phyloP scores from a whole-genome alignment of 2,888 invertebrate species.

The Diploptera punctata region DNA sequence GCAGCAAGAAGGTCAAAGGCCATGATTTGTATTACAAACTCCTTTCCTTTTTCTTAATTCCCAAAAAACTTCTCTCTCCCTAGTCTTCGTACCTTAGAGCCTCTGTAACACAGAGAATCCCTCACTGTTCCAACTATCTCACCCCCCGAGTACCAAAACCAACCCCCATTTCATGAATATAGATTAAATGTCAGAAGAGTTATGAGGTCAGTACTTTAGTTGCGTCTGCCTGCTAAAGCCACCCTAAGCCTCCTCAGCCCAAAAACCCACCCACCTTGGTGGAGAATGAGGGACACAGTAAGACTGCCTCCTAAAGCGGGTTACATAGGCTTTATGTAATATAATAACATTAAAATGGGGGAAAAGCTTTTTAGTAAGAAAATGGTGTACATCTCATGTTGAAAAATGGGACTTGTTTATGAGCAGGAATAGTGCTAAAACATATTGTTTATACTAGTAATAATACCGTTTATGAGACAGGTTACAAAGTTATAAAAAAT shows the following conservation, averaged over 20 bases:
- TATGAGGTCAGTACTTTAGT: too few relatives aligned
- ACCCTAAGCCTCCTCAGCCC: not conserved
- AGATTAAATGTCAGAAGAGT: too few relatives aligned
- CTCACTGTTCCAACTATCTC: not conserved
- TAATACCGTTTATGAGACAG: not conserved
- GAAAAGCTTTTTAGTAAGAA: not conserved
- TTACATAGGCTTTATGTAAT: not conserved
- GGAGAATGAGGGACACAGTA: not conserved
- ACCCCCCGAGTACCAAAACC: not conserved
- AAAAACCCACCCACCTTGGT: not conserved
- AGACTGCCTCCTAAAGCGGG: not conserved
- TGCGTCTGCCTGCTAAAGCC: not conserved
- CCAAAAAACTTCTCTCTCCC: not conserved
- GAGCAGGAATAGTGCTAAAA: not conserved
- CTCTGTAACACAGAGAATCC: not conserved
- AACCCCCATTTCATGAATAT: too few relatives aligned
- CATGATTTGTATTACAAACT: not conserved
- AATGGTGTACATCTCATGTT: not conserved
- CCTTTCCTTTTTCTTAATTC: too few relatives aligned
- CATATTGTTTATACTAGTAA: not conserved
- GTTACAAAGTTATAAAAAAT: not conserved
- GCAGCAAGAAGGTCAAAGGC: not conserved
- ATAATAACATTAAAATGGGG: not conserved
- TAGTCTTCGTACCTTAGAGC: not conserved
- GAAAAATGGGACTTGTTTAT: not conserved